Base-by-base conservation (phyloP, 2,113 vertebrate genomes). In the Atlantisia rogersi region DNA sequence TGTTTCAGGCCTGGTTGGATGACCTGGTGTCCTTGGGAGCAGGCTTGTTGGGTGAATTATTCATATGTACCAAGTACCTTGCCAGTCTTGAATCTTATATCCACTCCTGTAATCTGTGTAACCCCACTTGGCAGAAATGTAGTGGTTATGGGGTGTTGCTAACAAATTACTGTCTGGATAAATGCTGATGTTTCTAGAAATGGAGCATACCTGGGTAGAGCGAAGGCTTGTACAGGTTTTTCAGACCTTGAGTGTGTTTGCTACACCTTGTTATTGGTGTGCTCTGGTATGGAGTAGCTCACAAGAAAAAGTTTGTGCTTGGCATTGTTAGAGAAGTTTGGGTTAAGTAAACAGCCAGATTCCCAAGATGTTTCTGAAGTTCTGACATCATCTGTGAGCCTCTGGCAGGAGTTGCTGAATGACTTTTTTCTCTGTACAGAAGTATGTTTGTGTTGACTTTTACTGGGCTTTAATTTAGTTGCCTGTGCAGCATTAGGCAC, bases 171-270 rank as follows among this genome's bases (percentile, higher is more conserved):
- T 9, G 13, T 10, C 35, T 65, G 71, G 69, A 32, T 37, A 26
- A 40, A 35, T 1, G 0, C 21, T 19, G 16, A 11, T 13, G 35
- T 18, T 60, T 65, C 17, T 46, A 46, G 63, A 80, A 62, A 29
- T 0, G 7, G 44, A 64, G 26, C 20, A 62, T n/a, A 13, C 31
- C 31, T 22, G 69, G 56, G 42, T 28, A 67, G 55, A 69, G 32
- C 0, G 0, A 52, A 50, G 59, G 26, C 4, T 52, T 21, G 32
- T 10, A 1, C 21, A 22, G 21, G 21, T 52, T 44, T 17, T 10
- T 16, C 2, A 0, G 73, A 62, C 8, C 50, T 87, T 28, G 29
- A n/a, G 25, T 2, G 14, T 3, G 0, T 11, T 3, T 0, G 22
- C 15, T 79, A 25, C 32, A 3, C 24, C 44, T 50, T 5, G 2